These are phyloP conservation scores for Misgurnus mizolepis DNA, from an alignment of 2,113 vertebrate genomes.

Conservation along the genomic window DNA sequence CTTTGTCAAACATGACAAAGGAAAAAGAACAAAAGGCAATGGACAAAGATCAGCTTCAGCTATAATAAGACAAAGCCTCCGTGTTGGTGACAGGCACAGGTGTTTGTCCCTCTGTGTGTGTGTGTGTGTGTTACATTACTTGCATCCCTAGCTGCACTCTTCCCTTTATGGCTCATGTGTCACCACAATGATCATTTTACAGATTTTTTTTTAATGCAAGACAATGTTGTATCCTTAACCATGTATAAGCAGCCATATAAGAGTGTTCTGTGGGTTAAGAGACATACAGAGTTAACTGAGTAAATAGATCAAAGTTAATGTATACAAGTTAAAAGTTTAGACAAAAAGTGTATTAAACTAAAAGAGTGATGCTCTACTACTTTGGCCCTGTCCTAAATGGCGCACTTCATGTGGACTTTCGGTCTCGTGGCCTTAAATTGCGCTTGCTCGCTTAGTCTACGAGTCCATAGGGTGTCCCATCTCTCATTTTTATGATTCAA, in stretches of 20 bases:
- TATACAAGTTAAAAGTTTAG: background rate
- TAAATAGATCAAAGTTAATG: background rate
- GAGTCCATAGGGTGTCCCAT: too few species aligned
- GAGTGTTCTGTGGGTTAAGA: too few species aligned
- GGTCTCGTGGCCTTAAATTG: too few species aligned
- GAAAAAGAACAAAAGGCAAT: slow-evolving; percentile 15
- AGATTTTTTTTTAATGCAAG: slow-evolving; percentile 11
- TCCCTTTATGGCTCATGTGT: slow-evolving; percentile 27
- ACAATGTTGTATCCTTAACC: slow-evolving; percentile 20
- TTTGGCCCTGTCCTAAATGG: too few species aligned
- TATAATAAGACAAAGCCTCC: slow-evolving; percentile 55
- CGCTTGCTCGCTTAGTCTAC: too few species aligned
- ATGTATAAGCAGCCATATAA: background rate
- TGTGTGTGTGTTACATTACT: slow-evolving; percentile 12
- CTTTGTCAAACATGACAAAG: slow-evolving; percentile 22
- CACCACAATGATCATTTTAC: slow-evolving; percentile 26
- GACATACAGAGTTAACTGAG: too few species aligned
- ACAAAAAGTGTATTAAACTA: too few species aligned
- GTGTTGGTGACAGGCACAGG: slow-evolving; percentile 57
- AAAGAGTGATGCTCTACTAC: too few species aligned
- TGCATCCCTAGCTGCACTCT: slow-evolving; percentile 14
- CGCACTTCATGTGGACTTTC: too few species aligned
- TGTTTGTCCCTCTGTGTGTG: slow-evolving; percentile 38
- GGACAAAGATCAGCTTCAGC: slow-evolving; percentile 3
- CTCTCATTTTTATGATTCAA: too few species aligned